Evolutionary conservation across 1,140 invertebrate genomes (phyloP), one percentile per base, ranked within the genome.

Genomic region (Cydia fagiglandana): DNA sequence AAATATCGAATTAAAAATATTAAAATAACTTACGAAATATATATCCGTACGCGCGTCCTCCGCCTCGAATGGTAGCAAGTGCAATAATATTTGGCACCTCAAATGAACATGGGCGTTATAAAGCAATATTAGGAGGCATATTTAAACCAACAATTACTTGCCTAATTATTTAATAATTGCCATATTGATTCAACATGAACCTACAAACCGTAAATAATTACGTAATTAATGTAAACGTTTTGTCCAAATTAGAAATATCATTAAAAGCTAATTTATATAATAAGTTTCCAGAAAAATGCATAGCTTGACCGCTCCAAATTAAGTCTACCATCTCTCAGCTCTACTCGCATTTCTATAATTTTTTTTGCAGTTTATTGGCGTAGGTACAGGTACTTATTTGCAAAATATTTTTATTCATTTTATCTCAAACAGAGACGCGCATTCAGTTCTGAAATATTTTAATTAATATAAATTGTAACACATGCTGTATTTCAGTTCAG

Each of bases 91-190:
- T 24, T 20, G 9, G 56, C n/a, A 61, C 20, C 17, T 61, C 56
- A 61, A 61, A 61, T 61, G 56, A 20, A 24, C 17, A 24, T 61
- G 24, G 56, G 17, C 56, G 20, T 61, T 61, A 61, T 61, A 61
- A 61, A 61, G 17, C 9, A 24, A 24, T 24, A 61, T 61, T 61
- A 12, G 7, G n/a, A 61, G 2, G 17, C 17, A 61, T 2, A 7
- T 61, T 61, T n/a, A 53, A 6, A 7, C 3, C 9, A 10, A 61
- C 20, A 61, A 61, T 61, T 24, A 61, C 17, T 24, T 61, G 56
- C 56, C 56, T 61, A 61, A 61, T 61, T 61, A 61, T 61, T 61
- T 61, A 61, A 24, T 61, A 20, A 61, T 24, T 61, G 2, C 56
- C 2, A 61, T 61, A 24, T 61, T 61, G 15, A 24, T 24, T 61